phyloP scores from a whole-genome alignment of 2,113 vertebrate genomes.

The Physeter macrocephalus region DNA sequence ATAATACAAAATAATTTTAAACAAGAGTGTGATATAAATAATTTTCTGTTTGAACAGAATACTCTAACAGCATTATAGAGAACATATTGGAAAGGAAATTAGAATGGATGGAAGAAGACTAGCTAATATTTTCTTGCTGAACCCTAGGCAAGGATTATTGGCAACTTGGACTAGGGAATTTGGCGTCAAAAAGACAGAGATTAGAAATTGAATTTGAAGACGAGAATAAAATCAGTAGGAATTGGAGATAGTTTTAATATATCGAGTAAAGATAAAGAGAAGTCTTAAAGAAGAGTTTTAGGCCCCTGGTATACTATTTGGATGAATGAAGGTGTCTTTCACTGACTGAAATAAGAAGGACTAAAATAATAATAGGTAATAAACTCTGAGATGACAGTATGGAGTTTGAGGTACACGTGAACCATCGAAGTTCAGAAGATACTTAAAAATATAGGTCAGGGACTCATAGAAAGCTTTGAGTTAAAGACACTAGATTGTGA shows the following conservation, averaged over 20 bases:
- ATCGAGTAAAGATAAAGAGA: neutral
- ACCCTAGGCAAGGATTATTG: neutral
- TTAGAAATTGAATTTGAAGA: neutral
- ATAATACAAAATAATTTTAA: neutral
- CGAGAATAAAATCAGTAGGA: neutral
- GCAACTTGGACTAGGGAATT: neutral
- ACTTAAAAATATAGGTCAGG: neutral
- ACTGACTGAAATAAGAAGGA: neutral
- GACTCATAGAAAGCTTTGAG: neutral
- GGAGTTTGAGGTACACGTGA: neutral
- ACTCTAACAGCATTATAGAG: neutral
- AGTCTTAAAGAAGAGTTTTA: neutral
- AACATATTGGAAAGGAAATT: neutral
- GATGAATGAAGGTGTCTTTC: neutral
- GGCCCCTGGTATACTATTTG: neutral
- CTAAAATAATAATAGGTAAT: neutral
- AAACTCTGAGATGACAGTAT: neutral
- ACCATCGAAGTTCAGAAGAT: neutral
- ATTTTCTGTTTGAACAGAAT: neutral
- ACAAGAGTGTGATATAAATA: neutral
- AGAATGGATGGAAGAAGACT: neutral
- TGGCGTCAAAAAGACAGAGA: neutral
- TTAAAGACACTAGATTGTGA: neutral
- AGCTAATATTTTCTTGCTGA: neutral
- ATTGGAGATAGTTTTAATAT: neutral